Percentiles rank a stretch among this genome's conserved stretches.
phyloP scores from a whole-genome alignment of 2,888 invertebrate genomes.

The Muscina levida region DNA sequence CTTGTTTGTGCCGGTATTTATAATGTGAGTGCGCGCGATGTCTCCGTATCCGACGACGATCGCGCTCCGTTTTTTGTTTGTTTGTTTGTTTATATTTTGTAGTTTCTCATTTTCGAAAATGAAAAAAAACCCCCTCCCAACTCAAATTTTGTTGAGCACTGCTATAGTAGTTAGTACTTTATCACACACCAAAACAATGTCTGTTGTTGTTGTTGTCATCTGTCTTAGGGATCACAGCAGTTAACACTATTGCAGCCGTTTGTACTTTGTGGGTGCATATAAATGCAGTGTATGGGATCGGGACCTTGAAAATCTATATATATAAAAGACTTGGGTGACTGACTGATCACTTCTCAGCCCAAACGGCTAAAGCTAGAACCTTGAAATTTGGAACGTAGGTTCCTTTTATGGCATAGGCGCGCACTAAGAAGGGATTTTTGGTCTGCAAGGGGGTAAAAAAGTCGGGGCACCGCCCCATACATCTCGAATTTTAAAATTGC shows the following conservation, averaged over 20 bases:
- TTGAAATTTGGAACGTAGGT: too few relatives aligned
- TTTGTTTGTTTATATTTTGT: slow-evolving; percentile 19
- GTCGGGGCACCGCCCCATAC: too few relatives aligned
- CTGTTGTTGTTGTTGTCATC: background rate
- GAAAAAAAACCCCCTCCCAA: slow-evolving; percentile 2
- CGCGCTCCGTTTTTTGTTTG: slow-evolving; percentile 21
- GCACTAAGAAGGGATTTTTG: too few relatives aligned
- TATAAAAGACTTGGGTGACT: too few relatives aligned
- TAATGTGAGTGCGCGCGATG: slow-evolving; percentile 72
- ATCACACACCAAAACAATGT: background rate
- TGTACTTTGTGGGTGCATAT: background rate
- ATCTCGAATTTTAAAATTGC: too few relatives aligned
- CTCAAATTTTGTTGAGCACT: slow-evolving; percentile 15
- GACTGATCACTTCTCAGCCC: too few relatives aligned
- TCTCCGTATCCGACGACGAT: background rate
- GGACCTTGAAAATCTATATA: too few relatives aligned
- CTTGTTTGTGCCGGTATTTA: slow-evolving; percentile 73
- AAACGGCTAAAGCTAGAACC: too few relatives aligned
- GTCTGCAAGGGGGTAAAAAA: too few relatives aligned
- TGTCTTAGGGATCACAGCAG: slow-evolving; percentile 6
- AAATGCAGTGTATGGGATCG: too few relatives aligned
- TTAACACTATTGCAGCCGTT: slow-evolving; percentile 41
- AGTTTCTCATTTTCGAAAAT: slow-evolving; percentile 17
- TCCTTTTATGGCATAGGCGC: too few relatives aligned
- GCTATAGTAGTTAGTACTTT: slow-evolving; percentile 14